Evolutionary conservation across 2,113 vertebrate genomes (phyloP).

Genomic region (Phycodurus eques): DNA sequence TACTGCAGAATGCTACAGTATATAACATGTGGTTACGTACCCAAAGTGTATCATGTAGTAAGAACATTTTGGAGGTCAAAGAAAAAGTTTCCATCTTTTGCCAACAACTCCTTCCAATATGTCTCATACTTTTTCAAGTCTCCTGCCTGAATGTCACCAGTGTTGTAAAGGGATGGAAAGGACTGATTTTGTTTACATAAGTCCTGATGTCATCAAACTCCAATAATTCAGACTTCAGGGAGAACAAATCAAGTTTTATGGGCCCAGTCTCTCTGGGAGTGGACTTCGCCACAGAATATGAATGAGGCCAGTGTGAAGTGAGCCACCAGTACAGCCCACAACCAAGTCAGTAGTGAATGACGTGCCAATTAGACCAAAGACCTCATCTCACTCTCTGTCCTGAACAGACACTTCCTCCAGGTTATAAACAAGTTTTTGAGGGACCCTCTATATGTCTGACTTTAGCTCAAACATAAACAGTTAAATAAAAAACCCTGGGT

Average conservation of each 20-base stretch:
- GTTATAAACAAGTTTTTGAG: not conserved
- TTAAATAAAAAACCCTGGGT: not conserved
- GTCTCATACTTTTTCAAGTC: conserved; percentile 14
- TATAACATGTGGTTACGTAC: not conserved
- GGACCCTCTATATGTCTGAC: not conserved
- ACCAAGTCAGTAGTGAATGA: conserved; percentile 34
- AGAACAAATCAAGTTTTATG: conserved; percentile 59
- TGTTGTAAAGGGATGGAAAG: conserved; percentile 49
- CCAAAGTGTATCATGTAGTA: not conserved
- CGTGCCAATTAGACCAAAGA: conserved; percentile 30
- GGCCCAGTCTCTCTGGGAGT: conserved; percentile 41
- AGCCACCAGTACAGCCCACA: conserved; percentile 15
- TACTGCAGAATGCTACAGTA: not conserved
- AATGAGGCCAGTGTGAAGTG: conserved; percentile 55
- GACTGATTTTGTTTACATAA: conserved; percentile 47
- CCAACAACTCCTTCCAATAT: conserved; percentile 14
- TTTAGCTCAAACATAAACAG: not conserved
- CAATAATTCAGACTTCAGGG: conserved; percentile 38
- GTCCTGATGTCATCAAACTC: conserved; percentile 44
- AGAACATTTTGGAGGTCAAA: conserved; percentile 14
- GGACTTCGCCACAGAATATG: conserved; percentile 39
- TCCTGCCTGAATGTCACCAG: conserved; percentile 54
- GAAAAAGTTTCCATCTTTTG: not conserved
- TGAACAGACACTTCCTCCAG: conserved; percentile 1
- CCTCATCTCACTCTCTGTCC: not conserved